These are phyloP conservation scores for Caradrina kadenii DNA, from an alignment of 2,888 invertebrate species.

Conservation along the genomic window DNA sequence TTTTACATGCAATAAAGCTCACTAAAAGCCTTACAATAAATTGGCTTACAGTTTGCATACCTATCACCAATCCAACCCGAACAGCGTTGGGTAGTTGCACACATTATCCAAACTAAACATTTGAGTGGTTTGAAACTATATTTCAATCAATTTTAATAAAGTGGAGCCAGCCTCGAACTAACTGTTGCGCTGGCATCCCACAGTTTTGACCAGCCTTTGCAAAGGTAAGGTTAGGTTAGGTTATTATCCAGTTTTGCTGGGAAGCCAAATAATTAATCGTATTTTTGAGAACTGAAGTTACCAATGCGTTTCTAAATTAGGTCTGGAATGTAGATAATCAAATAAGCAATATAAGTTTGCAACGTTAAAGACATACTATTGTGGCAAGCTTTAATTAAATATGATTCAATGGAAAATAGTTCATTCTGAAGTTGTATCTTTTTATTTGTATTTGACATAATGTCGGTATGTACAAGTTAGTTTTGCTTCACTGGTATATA, in stretches of 20 bases:
- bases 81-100: not conserved
- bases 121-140: not conserved
- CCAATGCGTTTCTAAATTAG: not conserved
- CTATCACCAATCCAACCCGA: not conserved
- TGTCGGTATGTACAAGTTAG: not conserved
- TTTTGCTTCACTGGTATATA: no score
- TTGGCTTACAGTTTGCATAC: not conserved
- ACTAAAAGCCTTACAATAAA: not conserved
- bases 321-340: not conserved
- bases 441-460: no score
- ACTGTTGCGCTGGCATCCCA: not conserved
- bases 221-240: slow-evolving; percentile 2
- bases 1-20: not conserved
- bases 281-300: not conserved
- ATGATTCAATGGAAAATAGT: not conserved
- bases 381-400: not conserved
- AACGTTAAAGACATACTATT: not conserved
- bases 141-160: no score
- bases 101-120: not conserved
- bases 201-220: not conserved
- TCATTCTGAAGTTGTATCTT: not conserved
- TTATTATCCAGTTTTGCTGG: not conserved
- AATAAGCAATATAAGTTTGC: not conserved
- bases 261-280: not conserved
- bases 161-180: not conserved